Evolutionary conservation across 2,797 vertebrate species (phyloP).

Genomic region (Halcyon smyrnensis): DNA sequence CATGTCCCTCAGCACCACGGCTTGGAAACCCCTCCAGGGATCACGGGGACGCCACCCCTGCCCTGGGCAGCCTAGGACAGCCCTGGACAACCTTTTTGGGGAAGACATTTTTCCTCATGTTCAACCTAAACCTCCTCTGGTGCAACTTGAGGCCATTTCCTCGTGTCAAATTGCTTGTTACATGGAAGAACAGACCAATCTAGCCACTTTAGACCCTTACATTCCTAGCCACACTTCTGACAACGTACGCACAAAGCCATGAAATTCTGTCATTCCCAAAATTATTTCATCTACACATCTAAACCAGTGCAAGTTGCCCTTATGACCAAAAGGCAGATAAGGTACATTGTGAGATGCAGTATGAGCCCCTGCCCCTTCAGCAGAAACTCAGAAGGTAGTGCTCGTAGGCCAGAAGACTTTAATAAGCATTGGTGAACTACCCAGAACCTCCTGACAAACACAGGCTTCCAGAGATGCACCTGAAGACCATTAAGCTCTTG

Average conservation of each 20-base stretch:
- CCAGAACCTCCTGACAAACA: neutral
- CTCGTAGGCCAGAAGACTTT: neutral
- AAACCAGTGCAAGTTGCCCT: fast-evolving
- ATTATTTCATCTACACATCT: neutral
- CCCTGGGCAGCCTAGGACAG: too few relatives aligned
- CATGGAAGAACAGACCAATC: too few relatives aligned
- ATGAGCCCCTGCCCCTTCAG: neutral
- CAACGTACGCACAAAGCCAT: neutral
- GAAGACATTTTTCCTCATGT: too few relatives aligned
- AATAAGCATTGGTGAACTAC: neutral
- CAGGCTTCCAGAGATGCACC: neutral
- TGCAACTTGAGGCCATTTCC: too few relatives aligned
- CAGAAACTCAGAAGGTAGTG: neutral
- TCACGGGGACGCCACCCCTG: too few relatives aligned
- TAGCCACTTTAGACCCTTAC: too few relatives aligned
- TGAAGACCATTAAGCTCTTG: neutral
- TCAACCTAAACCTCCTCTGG: too few relatives aligned
- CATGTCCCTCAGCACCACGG: too few relatives aligned
- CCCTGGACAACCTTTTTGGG: too few relatives aligned
- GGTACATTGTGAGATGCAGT: neutral
- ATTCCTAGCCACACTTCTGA: neutral
- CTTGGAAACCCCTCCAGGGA: too few relatives aligned
- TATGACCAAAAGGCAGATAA: neutral
- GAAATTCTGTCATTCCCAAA: neutral
- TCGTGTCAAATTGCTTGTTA: too few relatives aligned